phyloP scores from a whole-genome alignment of 2,888 invertebrate species.

The Drosophila tanythrix region DNA sequence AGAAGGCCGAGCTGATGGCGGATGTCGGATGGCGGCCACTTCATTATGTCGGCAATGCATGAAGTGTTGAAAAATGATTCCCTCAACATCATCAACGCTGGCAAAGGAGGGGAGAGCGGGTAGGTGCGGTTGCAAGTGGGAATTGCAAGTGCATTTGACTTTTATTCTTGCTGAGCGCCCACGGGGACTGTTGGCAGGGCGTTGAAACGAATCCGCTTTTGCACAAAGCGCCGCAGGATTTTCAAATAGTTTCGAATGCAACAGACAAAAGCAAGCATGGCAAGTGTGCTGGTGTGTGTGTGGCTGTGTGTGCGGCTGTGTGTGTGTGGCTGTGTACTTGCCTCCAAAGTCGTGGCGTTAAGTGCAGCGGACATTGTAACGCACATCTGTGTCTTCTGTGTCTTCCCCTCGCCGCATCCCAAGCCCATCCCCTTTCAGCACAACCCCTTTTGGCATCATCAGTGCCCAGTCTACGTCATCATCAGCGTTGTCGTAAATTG shows the following conservation, averaged over 20 bases:
- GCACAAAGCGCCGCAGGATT: slow-evolving; percentile 76
- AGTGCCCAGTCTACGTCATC: slow-evolving; percentile 71
- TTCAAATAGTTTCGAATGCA: slow-evolving; percentile 73
- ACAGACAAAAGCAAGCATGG: slow-evolving; percentile 54
- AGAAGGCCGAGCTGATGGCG: slow-evolving; percentile 8
- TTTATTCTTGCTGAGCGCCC: slow-evolving; percentile 67
- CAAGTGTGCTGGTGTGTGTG: slow-evolving; percentile 34
- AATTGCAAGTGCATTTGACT: slow-evolving; percentile 77
- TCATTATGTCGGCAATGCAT: slow-evolving; percentile 79
- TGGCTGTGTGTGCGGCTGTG: not conserved
- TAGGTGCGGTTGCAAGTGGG: not conserved
- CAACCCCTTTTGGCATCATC: slow-evolving; percentile 38
- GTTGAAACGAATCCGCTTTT: slow-evolving; percentile 75
- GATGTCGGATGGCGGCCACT: slow-evolving; percentile 61
- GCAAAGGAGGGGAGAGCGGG: not conserved
- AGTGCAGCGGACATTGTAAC: slow-evolving; percentile 68
- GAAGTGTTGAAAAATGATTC: slow-evolving; percentile 80
- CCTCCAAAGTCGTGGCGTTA: slow-evolving; percentile 42
- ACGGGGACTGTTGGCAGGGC: slow-evolving; percentile 54
- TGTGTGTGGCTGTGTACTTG: not conserved
- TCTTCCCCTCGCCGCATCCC: slow-evolving; percentile 2
- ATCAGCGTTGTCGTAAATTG: slow-evolving; percentile 78
- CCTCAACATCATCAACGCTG: slow-evolving; percentile 55
- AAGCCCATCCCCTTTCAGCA: not conserved
- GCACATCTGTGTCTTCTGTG: slow-evolving; percentile 51